phyloP scores from a whole-genome alignment of 2,797 vertebrate genomes.

The Acomys russatus region DNA sequence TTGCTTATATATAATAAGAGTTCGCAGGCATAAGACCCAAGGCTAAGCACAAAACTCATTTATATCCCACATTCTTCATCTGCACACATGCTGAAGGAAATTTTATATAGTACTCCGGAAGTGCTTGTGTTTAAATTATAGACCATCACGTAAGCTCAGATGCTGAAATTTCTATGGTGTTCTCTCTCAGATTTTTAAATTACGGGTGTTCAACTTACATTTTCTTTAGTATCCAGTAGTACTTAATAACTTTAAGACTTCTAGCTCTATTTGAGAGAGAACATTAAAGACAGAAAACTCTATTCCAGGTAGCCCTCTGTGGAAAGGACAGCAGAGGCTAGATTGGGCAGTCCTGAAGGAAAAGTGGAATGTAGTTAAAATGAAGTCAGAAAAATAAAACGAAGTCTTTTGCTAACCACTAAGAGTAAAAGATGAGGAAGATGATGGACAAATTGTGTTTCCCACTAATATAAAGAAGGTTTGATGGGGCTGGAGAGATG shows the following conservation, averaged over 20 bases:
- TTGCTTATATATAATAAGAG: neutral
- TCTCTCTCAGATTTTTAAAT: neutral
- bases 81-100: neutral
- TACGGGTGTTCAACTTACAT: neutral
- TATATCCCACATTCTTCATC: neutral
- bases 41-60: neutral
- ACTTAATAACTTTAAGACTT: neutral
- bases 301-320: neutral
- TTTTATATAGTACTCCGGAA: neutral
- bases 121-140: neutral
- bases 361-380: neutral
- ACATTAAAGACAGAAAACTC: neutral
- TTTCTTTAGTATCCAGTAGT: neutral
- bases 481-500: no score
- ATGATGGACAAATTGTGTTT: neutral
- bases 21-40: neutral
- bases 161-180: neutral
- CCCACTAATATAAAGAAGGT: neutral
- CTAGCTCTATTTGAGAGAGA: neutral
- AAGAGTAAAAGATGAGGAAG: neutral
- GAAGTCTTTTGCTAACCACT: neutral
- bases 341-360: neutral
- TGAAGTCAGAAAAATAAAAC: neutral
- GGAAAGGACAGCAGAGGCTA: neutral
- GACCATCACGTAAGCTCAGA: neutral